Evolutionary conservation across 2,888 invertebrate species (phyloP), one percentile per base, ranked within the genome.

Genomic region (Cephus runcator): DNA sequence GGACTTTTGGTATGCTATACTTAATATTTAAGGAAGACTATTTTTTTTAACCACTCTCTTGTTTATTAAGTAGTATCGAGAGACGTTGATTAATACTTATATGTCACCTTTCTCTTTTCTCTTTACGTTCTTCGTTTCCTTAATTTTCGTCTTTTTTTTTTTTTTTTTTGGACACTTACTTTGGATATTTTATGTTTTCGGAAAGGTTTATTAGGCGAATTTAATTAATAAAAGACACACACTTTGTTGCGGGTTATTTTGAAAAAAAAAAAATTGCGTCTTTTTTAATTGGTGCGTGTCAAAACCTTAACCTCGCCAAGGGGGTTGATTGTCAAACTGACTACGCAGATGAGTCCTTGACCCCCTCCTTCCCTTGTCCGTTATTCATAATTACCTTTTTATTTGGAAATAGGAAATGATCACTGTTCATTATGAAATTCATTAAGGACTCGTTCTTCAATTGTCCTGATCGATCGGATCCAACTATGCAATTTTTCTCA

Each of bases 241-340:
- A 88, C 82, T 86, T 88, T 90, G 87, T 89, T 89, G 86, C 87
- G 89, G 89, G 88, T 87, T 89, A 86, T 85, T 87, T 86, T 87
- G 83, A 85, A 84, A 83, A 82, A 82, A 84, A 82, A 82, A 69
- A 71, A 56, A 33, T 75, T 69, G 69, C 81, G 78, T 79, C 76
- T 40, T 81, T 75, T 77, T 76, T 36, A 74, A 33, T 56, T 71
- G 56, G 23, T 73, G 23, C 34, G 34, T 73, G n/a, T 73, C 30
- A 56, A 23, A 23, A 23, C 56, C 56, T 56, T 56, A 56, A 56
- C 56, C 56, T 56, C 9, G 23, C 56, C 56, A 23, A 56, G 56
- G 23, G 56, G 56, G 56, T 23, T 15, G 9, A 56, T 56, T 0
- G 23, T 56, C 56, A 23, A 23, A 56, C 40, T 40, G 30, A n/a